Percentiles rank a stretch among this genome's conserved stretches.
These are phyloP conservation scores for Oenanthe oenanthe DNA, from an alignment of 2,113 vertebrate genomes.

Conservation along the genomic window DNA sequence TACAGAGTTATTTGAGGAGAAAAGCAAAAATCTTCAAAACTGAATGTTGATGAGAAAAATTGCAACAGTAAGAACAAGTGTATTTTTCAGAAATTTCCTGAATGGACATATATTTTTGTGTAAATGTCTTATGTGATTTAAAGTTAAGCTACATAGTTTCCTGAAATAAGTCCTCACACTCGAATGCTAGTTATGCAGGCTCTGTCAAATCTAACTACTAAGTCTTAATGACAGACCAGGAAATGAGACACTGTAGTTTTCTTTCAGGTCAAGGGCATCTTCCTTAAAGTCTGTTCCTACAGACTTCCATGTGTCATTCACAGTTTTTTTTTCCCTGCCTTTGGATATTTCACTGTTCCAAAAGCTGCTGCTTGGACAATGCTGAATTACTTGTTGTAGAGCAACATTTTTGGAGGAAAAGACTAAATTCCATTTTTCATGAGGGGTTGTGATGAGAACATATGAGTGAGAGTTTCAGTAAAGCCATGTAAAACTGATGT, in stretches of 20 bases:
- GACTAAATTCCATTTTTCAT: background rate
- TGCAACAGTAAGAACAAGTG: background rate
- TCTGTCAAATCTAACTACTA: background rate
- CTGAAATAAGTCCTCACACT: background rate
- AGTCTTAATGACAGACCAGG: background rate
- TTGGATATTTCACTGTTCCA: background rate
- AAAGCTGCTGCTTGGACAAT: background rate
- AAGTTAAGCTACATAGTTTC: background rate
- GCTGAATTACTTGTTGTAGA: background rate
- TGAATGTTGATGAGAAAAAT: background rate
- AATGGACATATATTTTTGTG: background rate
- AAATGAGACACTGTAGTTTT: background rate
- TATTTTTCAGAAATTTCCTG: background rate
- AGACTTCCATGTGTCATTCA: background rate
- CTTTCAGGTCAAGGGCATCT: background rate
- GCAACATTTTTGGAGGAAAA: background rate
- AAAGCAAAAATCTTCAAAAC: background rate
- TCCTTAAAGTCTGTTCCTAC: background rate
- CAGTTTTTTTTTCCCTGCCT: fast-evolving
- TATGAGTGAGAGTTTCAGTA: background rate
- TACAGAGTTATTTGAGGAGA: background rate
- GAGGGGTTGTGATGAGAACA: background rate
- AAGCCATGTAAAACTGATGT: background rate
- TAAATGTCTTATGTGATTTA: background rate
- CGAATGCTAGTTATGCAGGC: background rate